Conservation (phyloP, 2,797 vertebrate species). For the Argya squamiceps region DNA sequence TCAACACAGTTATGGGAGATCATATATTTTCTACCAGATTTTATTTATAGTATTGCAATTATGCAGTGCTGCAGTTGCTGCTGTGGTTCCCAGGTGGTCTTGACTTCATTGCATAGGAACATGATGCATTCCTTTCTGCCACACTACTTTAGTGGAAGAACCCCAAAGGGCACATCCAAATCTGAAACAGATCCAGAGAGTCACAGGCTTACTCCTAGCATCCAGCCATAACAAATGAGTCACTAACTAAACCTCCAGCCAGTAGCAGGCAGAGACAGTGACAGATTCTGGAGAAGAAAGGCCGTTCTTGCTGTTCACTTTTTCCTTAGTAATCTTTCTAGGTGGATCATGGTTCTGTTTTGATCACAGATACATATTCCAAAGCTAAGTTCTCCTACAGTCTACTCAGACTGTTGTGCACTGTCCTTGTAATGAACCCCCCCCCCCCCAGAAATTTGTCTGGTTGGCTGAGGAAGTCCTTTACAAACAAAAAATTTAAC, state of each 20-base stretch:
- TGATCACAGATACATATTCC: not conserved
- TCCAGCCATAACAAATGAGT: not conserved
- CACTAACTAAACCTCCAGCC: not conserved
- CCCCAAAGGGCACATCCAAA: not conserved
- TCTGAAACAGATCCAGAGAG: not conserved
- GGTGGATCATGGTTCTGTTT: not conserved
- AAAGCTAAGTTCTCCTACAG: not conserved
- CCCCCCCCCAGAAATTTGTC: not conserved
- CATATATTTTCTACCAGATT: not conserved
- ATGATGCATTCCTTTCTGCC: not conserved
- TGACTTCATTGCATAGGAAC: not conserved
- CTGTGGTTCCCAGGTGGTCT: not conserved
- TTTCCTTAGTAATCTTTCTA: not conserved
- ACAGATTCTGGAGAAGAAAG: not conserved
- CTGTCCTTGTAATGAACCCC: not conserved
- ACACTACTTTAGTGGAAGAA: not conserved
- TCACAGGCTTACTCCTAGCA: not conserved
- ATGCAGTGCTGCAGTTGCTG: not conserved
- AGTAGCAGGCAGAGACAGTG: not conserved
- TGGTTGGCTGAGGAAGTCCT: not conserved
- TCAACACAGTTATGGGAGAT: not conserved
- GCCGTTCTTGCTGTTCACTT: not conserved
- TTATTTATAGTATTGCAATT: not conserved
- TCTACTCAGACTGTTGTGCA: rapidly evolving
- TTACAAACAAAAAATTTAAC: not conserved